Base-by-base conservation (phyloP, 2,797 vertebrate genomes). In the Mallotus villosus region DNA sequence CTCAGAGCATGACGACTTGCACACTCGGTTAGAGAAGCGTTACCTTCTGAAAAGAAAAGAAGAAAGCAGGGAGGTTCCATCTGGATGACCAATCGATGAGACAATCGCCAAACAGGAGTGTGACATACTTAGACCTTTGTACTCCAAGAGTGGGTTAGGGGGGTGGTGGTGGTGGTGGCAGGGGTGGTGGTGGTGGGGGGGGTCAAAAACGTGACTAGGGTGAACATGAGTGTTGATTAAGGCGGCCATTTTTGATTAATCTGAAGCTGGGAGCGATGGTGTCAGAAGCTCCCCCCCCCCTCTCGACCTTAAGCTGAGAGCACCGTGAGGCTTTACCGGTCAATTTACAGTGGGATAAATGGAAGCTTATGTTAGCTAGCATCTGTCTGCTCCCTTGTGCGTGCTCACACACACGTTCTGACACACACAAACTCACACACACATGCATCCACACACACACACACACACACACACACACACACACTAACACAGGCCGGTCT, bases 351-450 rank as follows among this genome's bases (percentile, higher is more conserved):
- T 6, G 22, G 60, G 64, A 21, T 21, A 49, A 66, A 66, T 49
- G 64, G 37, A 12, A 41, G 37, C 37, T 41, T 41, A 53, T 53
- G 51, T n/a, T 53, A 17, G 51, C 51, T n/a, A n/a, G 51, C 19
- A n/a, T 53, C 51, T 53, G 51, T 53, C 46, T 24, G 7, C 65
- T 7, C 21, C 49, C 27, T 7, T n/a, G 7, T 21, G 9, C 19
- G 22, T 1, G n/a, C 63, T 37, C 63, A 46, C 63, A 65, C 63
- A 53, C 16, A 53, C 51, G 19, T n/a, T 17, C 51, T 17, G 16
- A 34, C 61, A 19, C 9, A 65, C 63, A 65, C 63, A 65, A 19
- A 22, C 34, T 37, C 32, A 41, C 63, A 65, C 63, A 41, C 63
- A 60, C n/a, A 6, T 19, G 12, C 19, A 63, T 27, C 14, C 9